These are phyloP conservation scores for Perca fluviatilis DNA, from an alignment of 2,113 vertebrate species.

Conservation along the genomic window DNA sequence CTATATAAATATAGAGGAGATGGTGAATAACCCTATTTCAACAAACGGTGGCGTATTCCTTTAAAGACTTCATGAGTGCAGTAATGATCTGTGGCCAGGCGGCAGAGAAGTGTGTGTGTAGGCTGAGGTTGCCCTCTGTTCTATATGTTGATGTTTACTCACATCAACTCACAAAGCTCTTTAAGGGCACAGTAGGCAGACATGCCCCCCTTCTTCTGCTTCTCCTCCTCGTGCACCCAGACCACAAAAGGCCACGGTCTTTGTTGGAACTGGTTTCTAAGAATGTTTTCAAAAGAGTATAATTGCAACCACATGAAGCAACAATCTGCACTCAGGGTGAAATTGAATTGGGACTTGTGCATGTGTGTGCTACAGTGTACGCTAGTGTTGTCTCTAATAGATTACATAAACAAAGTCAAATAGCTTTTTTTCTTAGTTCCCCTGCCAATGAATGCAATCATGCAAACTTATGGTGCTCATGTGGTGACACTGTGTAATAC, in stretches of 20 bases:
- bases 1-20: too few species aligned
- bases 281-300: conserved; percentile 75
- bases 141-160: conserved; percentile 58
- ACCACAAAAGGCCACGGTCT: conserved; percentile 68
- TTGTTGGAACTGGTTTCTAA: conserved; percentile 70
- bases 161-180: conserved; percentile 41
- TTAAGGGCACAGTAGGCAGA: conserved; percentile 55
- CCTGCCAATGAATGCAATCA: neutral
- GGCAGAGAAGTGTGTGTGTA: neutral
- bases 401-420: neutral
- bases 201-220: conserved; percentile 1
- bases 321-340: conserved; percentile 57
- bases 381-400: neutral
- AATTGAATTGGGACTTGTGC: conserved; percentile 34
- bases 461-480: neutral
- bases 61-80: conserved; percentile 25
- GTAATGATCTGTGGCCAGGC: conserved; percentile 17
- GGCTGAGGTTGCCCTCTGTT: conserved; percentile 49
- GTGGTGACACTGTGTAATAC: neutral
- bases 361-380: conserved; percentile 26
- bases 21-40: too few species aligned
- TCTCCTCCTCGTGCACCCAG: conserved; percentile 34
- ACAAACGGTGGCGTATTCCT: neutral
- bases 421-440: conserved; percentile 11
- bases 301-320: conserved; percentile 81